These are phyloP conservation scores for Sepioteuthis lessoniana DNA, from an alignment of 2,888 invertebrate genomes.

Conservation along the genomic window DNA sequence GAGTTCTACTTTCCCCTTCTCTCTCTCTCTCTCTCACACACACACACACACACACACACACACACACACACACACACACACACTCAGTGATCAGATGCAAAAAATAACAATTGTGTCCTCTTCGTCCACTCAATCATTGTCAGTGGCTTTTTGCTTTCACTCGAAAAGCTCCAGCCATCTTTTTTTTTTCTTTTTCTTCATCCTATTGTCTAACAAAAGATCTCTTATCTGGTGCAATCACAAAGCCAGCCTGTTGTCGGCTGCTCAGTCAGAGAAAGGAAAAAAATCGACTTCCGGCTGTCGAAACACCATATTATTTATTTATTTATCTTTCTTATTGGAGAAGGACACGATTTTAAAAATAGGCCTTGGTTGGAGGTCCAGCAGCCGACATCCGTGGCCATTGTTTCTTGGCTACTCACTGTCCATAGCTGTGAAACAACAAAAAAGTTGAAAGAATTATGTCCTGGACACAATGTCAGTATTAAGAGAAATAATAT, in stretches of 20 bases:
- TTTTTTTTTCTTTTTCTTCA: no score
- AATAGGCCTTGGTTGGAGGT: not conserved
- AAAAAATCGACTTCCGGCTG: not conserved
- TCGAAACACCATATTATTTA: not conserved
- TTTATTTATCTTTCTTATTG: not conserved
- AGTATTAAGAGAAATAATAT: not conserved
- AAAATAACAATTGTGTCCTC: not conserved
- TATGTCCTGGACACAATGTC: not conserved
- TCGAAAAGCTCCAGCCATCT: not conserved
- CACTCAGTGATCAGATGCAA: not conserved
- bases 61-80: no score
- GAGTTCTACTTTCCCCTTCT: not conserved
- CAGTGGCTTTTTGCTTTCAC: not conserved
- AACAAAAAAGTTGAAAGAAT: not conserved
- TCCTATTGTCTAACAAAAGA: not conserved
- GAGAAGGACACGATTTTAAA: not conserved
- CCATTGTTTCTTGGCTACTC: not conserved
- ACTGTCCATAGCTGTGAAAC: not conserved
- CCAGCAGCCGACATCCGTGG: not conserved
- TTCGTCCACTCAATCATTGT: not conserved
- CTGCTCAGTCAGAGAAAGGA: not conserved
- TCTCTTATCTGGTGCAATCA: not conserved
- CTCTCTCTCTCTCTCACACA: not conserved
- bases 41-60: no score
- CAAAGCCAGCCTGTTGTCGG: slow-evolving; percentile 20